Evolutionary conservation across 2,888 invertebrate species (phyloP).

Genomic region (Acanthosoma haemorrhoidale): DNA sequence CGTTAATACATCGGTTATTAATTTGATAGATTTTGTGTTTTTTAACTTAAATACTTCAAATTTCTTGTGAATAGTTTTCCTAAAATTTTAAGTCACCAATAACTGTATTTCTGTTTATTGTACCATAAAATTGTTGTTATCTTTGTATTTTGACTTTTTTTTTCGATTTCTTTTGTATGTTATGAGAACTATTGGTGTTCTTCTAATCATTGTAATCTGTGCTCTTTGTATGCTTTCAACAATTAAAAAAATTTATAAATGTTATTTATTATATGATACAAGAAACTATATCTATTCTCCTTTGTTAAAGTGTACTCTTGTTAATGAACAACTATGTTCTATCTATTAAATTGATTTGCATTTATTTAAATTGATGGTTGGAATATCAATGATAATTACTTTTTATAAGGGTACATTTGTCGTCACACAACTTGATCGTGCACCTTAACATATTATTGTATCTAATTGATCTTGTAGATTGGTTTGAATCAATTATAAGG

Average conservation of each 20-base stretch:
- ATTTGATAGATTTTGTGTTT: too few species aligned
- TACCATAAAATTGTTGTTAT: neutral
- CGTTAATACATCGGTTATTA: too few species aligned
- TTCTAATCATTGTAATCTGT: constrained; percentile 1
- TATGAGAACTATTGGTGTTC: neutral
- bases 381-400: neutral
- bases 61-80: neutral
- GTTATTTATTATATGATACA: neutral
- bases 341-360: neutral
- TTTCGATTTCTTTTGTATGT: neutral
- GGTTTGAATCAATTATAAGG: neutral
- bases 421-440: neutral
- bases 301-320: neutral
- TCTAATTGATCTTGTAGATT: constrained; percentile 1
- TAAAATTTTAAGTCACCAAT: neutral
- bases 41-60: too few species aligned
- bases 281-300: neutral
- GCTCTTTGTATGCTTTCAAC: neutral
- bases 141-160: neutral
- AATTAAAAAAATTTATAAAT: neutral
- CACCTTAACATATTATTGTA: neutral
- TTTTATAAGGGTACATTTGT: neutral
- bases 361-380: neutral
- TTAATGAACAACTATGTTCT: too few species aligned
- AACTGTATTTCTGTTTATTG: neutral